Evolutionary conservation across 2,888 invertebrate genomes (phyloP).

Genomic region (Serrognathus titanus): DNA sequence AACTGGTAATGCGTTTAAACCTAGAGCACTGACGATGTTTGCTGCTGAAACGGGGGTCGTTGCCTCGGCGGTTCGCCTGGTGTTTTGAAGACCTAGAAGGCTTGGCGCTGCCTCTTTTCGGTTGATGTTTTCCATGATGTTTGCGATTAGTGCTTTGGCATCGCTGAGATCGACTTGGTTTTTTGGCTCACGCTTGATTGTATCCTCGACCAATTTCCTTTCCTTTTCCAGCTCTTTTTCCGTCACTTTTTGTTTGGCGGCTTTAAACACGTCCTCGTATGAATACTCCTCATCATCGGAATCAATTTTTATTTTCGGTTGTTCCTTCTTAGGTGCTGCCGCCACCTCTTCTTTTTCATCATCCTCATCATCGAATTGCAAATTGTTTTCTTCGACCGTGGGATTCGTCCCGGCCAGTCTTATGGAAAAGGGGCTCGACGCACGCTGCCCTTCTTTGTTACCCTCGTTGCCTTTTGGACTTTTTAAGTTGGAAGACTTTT

Average conservation of each 20-base stretch:
- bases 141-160: conserved; percentile 61
- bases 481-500: conserved; percentile 16
- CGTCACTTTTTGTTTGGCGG: conserved; percentile 62
- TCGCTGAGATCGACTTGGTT: conserved; percentile 52
- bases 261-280: conserved; percentile 79
- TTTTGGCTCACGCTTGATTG: conserved; percentile 35
- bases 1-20: conserved; percentile 3
- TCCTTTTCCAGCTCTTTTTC: conserved; percentile 55
- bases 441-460: conserved; percentile 17
- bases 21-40: conserved; percentile 7
- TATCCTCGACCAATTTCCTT: conserved; percentile 36
- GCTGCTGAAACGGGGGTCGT: background rate
- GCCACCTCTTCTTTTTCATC: conserved; percentile 4
- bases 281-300: conserved; percentile 78
- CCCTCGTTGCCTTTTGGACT: background rate
- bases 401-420: conserved; percentile 50
- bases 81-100: background rate
- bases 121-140: conserved; percentile 53
- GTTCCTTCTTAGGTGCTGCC: conserved; percentile 6
- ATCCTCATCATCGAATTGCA: conserved; percentile 32
- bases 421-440: conserved; percentile 52
- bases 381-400: conserved; percentile 32
- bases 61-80: background rate
- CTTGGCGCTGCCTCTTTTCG: background rate
- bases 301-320: conserved; percentile 47